phyloP scores from a whole-genome alignment of 1,140 invertebrate species.

The Drosophila elegans region DNA sequence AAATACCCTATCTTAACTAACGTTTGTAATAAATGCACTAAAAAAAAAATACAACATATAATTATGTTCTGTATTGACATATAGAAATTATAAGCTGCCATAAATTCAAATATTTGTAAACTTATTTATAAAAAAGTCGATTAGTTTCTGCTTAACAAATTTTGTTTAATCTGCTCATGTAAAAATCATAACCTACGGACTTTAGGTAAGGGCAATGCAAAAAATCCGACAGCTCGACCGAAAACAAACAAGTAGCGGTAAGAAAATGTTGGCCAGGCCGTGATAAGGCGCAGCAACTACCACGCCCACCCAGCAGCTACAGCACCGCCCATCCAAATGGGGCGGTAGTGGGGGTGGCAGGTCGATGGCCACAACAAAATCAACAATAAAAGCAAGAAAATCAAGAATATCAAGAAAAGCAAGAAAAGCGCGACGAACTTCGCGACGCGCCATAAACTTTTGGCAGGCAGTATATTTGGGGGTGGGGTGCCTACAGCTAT shows the following conservation, averaged over 20 bases:
- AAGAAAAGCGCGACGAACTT: constrained; percentile 61
- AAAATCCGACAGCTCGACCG: constrained; percentile 6
- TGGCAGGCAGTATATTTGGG: constrained; percentile 47
- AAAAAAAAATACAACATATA: no score
- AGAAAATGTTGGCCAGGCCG: constrained; percentile 70
- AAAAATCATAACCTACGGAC: background rate
- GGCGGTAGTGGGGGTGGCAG: constrained; percentile 22
- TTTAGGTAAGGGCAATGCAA: background rate
- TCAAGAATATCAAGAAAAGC: constrained; percentile 18
- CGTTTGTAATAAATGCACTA: no score
- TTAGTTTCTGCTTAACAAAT: background rate
- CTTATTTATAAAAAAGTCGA: background rate
- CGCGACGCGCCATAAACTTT: constrained; percentile 75
- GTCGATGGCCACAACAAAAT: constrained; percentile 59
- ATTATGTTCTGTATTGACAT: no score
- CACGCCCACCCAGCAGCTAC: constrained; percentile 44
- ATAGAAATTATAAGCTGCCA: no score
- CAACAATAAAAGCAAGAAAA: constrained; percentile 45
- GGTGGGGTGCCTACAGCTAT: background rate
- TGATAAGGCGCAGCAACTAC: constrained; percentile 58
- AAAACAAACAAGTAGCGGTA: constrained; percentile 74
- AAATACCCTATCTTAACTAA: constrained; percentile 10
- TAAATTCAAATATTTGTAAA: no score
- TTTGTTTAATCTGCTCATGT: no score
- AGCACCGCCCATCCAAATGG: constrained; percentile 5